Evolutionary conservation across 2,888 invertebrate species (phyloP).

Genomic region (Apeira syringaria): DNA sequence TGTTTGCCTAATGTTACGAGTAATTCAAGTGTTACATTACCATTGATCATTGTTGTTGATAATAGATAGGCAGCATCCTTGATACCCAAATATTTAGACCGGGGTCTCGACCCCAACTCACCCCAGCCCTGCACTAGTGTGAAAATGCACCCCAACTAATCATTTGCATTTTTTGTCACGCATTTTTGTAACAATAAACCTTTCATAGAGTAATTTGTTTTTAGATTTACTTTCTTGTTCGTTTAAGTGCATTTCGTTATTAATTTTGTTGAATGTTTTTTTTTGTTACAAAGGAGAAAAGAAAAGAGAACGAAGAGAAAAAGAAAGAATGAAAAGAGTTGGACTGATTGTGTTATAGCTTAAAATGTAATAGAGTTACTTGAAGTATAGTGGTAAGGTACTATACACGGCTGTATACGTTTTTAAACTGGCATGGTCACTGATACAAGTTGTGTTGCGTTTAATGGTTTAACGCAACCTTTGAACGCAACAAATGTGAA

Average conservation of each 20-base stretch:
- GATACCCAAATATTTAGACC: conserved; percentile 58
- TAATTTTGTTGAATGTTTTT: conserved; percentile 7
- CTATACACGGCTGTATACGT: too few species aligned
- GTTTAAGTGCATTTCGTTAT: conserved; percentile 20
- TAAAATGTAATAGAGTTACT: too few species aligned
- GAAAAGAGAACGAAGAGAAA: too few species aligned
- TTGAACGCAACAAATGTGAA: too few species aligned
- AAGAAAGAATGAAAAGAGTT: too few species aligned
- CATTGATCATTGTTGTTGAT: conserved; percentile 27
- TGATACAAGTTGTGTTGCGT: too few species aligned
- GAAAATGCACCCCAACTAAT: conserved; percentile 66
- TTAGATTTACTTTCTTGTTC: conserved; percentile 24
- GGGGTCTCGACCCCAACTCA: conserved; percentile 55
- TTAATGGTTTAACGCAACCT: too few species aligned
- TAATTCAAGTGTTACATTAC: conserved; percentile 21
- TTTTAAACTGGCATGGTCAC: too few species aligned
- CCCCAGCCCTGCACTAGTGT: conserved; percentile 47
- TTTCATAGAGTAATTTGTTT: conserved; percentile 35
- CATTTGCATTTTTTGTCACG: conserved; percentile 62
- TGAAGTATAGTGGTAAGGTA: too few species aligned
- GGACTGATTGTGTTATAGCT: too few species aligned
- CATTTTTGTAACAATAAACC: conserved; percentile 47
- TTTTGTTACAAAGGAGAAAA: too few species aligned
- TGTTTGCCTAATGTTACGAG: conserved; percentile 1
- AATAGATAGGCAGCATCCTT: conserved; percentile 38